Evolutionary conservation across 1,140 invertebrate species (phyloP), one percentile per base, ranked within the genome.

Genomic region (Neotoxoptera formosana): DNA sequence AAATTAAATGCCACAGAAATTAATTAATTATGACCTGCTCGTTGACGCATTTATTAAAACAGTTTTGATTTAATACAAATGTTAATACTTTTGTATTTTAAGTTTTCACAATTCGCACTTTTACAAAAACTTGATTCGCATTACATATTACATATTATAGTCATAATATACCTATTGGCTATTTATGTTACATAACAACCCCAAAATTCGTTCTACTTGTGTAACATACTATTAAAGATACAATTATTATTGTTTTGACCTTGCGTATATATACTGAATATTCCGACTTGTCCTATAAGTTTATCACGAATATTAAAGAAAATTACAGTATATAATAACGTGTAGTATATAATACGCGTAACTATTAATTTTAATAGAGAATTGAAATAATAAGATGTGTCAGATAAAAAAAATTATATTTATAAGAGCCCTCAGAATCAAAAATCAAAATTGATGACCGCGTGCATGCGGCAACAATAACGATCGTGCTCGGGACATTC

Each of bases 381-480:
- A 45, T 25, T 93, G 48, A 81, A 93, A 93, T 53, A 84, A 86
- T 93, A 93, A 93, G 91, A 93, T 8, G 81, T 83, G 90, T 76
- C 90, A 53, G 48, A 86, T 90, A 86, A 41, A 86, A 86, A 93
- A 86, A 2, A 41, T 84, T 83, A 53, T 53, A 48, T 41, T 34
- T 34, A 41, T 30, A 56, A 90, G 89, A 60, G 67, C 56, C 36
- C 56, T 90, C 41, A 67, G 36, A 36, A 90, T 25, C 36, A 51
- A 41, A 56, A 36, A 90, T 25, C 36, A 51, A 41, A 56, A 84
- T 86, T 93, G 48, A 93, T 41, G 91, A 84, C 34, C 25, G 48
- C n/a, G 25, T 45, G 48, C 56, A 56, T 30, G 56, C 36, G 53
- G 81, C 91, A 83, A 93, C 91, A 93, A 84, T 86, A 93, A 86